Evolutionary conservation across 2,888 invertebrate genomes (phyloP), one percentile per base, ranked within the genome.

Genomic region (Pachydiplax longipennis): DNA sequence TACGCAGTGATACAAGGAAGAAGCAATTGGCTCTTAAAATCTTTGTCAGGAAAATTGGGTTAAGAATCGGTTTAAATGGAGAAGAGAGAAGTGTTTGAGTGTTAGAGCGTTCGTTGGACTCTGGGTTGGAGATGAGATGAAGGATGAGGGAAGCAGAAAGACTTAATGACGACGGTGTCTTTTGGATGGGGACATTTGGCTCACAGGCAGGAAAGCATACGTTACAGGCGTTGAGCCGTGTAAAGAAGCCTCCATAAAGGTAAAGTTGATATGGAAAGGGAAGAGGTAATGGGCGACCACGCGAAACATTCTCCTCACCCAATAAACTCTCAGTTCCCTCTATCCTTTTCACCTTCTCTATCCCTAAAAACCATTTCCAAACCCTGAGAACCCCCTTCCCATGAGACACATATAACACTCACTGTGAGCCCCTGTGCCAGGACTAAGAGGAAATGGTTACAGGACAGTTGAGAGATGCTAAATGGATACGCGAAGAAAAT

Each of bases 211-310:
- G 87, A 87, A 87, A 87, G 87, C 87, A 87, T 87, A 87, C 87
- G 87, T 87, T 87, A 87, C 22, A 87, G 87, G 87, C 87, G 87
- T 87, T 53, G 35, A 87, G 87, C 87, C 87, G 87, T 87, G 87
- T 58, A 61, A 87, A 87, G 53, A 83, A 15, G 12, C 31, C 61
- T 58, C 58, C 87, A 87, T 58, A 61, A 58, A 37, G 87, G 31
- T 35, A 61, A 37, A 15, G 31, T 4, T 13, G 25, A 53, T 5
- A 10, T 18, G 87, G 58, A 58, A 35, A 58, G 31, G 58, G 37
- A 35, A 35, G 65, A 31, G 73, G 73, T 31, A 31, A 73, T 73
- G 73, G 73, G 73, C 73, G 73, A 31, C 73, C 73, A 73, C 8
- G 73, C 31, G 73, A 31, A 22, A 73, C 73, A 73, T 73, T 73